phyloP scores from a whole-genome alignment of 2,797 vertebrate species.

The Chrysocyon brachyurus region DNA sequence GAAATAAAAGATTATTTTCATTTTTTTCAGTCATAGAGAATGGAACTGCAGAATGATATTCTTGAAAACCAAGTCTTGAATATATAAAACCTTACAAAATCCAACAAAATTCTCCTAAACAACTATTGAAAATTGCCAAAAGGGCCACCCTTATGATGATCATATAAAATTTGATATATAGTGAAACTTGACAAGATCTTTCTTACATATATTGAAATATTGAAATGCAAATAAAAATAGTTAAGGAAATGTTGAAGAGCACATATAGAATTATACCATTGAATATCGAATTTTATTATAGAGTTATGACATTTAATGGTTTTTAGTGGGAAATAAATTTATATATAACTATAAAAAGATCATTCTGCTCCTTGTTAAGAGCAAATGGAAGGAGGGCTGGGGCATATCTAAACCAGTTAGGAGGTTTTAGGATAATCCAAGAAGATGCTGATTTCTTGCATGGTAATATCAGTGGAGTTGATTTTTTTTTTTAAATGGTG shows the following conservation, averaged over 20 bases:
- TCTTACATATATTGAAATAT: background rate
- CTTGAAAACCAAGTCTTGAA: slow-evolving; percentile 2
- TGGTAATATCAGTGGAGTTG: background rate
- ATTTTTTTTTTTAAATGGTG: background rate
- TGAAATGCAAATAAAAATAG: background rate
- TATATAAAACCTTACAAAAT: background rate
- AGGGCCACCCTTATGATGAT: background rate
- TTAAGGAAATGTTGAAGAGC: background rate
- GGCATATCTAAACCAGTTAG: background rate
- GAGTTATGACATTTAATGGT: background rate
- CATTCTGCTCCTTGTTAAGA: background rate
- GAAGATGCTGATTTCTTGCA: background rate
- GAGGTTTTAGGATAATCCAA: background rate
- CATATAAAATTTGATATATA: background rate
- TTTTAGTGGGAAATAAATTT: background rate
- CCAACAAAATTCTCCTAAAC: background rate
- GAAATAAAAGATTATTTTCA: background rate
- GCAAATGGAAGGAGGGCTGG: background rate
- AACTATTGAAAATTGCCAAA: background rate
- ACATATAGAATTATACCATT: background rate
- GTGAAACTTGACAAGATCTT: background rate
- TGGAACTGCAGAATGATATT: background rate
- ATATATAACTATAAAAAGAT: background rate
- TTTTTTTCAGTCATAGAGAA: slow-evolving; percentile 29
- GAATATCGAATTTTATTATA: background rate